Percentiles rank a stretch among this genome's conserved stretches.
phyloP scores from a whole-genome alignment of 2,888 invertebrate genomes.

The Cantharis lateralis region DNA sequence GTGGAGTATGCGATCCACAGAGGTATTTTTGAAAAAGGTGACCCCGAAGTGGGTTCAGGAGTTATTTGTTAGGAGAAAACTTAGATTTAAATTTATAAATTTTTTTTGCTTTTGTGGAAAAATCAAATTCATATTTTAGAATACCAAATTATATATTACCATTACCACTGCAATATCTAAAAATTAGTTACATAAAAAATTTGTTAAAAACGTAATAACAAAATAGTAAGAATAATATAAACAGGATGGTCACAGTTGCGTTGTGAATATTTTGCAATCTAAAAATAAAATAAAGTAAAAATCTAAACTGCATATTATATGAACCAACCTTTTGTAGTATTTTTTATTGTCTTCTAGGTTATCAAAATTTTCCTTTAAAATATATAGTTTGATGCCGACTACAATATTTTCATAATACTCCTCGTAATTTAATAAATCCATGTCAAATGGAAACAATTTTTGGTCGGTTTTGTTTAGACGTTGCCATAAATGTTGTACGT shows the following conservation, averaged over 20 bases:
- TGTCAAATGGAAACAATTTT: conserved; percentile 38
- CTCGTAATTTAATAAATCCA: conserved; percentile 34
- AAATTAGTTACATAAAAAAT: background rate
- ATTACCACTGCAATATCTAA: too few relatives aligned
- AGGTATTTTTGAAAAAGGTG: too few relatives aligned
- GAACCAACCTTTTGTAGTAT: conserved; percentile 8
- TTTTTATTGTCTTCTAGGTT: background rate
- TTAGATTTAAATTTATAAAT: too few relatives aligned
- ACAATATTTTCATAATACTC: conserved; percentile 35
- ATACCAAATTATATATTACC: too few relatives aligned
- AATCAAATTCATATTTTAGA: too few relatives aligned
- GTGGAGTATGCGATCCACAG: too few relatives aligned
- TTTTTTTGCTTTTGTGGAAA: too few relatives aligned
- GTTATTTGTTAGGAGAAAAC: too few relatives aligned
- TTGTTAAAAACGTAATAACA: background rate
- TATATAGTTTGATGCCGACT: conserved; percentile 39
- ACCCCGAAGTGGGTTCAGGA: too few relatives aligned
- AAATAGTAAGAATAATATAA: background rate
- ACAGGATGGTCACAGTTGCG: background rate
- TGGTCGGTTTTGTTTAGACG: conserved; percentile 34
- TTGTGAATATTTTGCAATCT: background rate
- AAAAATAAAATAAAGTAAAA: background rate
- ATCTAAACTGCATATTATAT: background rate
- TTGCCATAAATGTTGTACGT: conserved; percentile 21
- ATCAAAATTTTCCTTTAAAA: conserved; percentile 40